phyloP scores from a whole-genome alignment of 2,797 vertebrate genomes.

The Bradypodion pumilum region DNA sequence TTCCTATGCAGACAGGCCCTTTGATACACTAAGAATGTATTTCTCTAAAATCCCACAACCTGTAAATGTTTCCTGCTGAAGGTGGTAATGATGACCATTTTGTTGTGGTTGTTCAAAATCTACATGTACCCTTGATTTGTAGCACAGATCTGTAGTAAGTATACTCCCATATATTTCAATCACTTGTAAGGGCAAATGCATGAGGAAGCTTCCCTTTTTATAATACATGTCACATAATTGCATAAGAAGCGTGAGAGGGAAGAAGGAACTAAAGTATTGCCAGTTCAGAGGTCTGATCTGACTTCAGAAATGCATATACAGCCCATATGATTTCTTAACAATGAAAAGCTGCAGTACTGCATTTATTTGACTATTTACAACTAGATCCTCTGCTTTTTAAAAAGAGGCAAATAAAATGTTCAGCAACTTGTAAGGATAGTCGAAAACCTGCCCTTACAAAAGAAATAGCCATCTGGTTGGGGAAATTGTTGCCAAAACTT shows the following conservation, averaged over 20 bases:
- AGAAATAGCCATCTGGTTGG: not conserved
- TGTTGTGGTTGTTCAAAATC: not conserved
- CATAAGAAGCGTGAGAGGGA: conserved; percentile 66
- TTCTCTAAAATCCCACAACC: too few species aligned
- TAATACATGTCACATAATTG: conserved; percentile 65
- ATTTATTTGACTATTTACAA: conserved; percentile 4
- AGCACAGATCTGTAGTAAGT: not conserved
- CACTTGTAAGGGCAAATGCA: conserved; percentile 26
- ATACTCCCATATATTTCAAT: conserved; percentile 36
- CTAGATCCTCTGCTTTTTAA: not conserved
- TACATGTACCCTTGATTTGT: not conserved
- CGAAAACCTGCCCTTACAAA: not conserved
- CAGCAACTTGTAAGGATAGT: not conserved
- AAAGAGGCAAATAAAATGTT: not conserved
- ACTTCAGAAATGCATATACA: not conserved
- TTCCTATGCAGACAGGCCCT: too few species aligned
- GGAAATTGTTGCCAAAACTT: not conserved
- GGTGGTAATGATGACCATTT: too few species aligned
- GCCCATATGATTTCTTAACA: conserved; percentile 38
- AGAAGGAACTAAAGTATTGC: conserved; percentile 65
- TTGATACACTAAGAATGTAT: too few species aligned
- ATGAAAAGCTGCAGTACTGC: not conserved
- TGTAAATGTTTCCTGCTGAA: too few species aligned
- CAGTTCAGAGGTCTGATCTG: conserved; percentile 37
- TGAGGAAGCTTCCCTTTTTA: conserved; percentile 44